phyloP scores from a whole-genome alignment of 2,888 invertebrate genomes.

The Petrolisthes manimaculis region DNA sequence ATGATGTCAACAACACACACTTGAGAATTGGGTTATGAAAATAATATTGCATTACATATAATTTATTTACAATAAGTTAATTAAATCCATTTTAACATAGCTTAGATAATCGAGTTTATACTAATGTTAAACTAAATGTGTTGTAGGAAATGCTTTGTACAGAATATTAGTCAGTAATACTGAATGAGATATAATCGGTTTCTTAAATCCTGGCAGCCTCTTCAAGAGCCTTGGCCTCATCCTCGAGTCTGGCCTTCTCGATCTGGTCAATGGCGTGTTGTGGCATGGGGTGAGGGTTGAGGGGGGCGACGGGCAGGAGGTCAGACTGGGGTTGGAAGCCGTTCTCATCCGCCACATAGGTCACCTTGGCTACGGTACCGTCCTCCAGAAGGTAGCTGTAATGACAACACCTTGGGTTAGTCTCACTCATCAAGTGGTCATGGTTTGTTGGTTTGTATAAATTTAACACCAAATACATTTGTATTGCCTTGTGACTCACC shows the following conservation, averaged over 20 bases:
- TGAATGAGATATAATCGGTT: no score
- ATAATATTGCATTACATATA: no score
- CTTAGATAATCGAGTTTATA: no score
- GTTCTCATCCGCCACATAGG: constrained; percentile 45
- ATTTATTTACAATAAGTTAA: no score
- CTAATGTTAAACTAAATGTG: no score
- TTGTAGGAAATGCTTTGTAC: no score
- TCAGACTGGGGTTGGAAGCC: constrained; percentile 40
- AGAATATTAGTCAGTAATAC: no score
- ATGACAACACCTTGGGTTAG: constrained; percentile 3
- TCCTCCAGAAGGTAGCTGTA: constrained; percentile 40
- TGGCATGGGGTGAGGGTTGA: constrained; percentile 45
- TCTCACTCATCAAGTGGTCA: no score
- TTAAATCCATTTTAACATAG: no score
- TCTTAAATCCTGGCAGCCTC: neutral
- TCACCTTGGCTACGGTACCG: constrained; percentile 35
- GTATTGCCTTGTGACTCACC: constrained; percentile 16
- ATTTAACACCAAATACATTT: neutral
- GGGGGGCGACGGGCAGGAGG: constrained; percentile 53
- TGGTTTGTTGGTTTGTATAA: no score
- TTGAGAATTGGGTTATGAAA: no score
- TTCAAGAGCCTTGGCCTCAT: constrained; percentile 23
- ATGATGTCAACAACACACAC: no score
- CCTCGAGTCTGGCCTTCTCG: constrained; percentile 44
- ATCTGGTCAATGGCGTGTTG: constrained; percentile 57